Evolutionary conservation across 2,888 invertebrate species (phyloP), one percentile per base, ranked within the genome.

Genomic region (Tinea trinotella): DNA sequence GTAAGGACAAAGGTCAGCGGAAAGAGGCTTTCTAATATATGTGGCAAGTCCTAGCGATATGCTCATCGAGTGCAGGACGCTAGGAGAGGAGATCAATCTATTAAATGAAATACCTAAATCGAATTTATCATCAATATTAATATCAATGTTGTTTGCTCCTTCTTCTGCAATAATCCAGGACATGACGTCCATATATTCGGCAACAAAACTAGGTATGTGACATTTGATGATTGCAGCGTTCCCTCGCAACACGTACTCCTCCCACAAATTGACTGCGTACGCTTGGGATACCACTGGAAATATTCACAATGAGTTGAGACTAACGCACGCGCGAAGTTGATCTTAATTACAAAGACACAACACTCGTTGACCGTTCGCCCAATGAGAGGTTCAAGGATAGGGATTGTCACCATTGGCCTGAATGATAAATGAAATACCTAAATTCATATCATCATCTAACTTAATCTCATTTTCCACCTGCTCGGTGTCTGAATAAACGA

Each of bases 161-260:
- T 57, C 89, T 80, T 92, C 93, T 70, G 93, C 92, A 78, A 94
- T 92, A 71, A 94, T 89, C 96, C 96, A 96, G 68, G 94, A 92
- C 67, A 90, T 90, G 61, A 96, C 94, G 68, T 89, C 88, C 61
- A 96, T 95, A 79, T 94, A 96, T 88, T 96, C 96, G 69, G 95
- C 93, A 65, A 96, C 95, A 86, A 95, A 96, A 88, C 94, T 94
- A 67, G 96, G 95, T 77, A 96, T 93, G 87, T 94, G 95, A 88
- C 96, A 96, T 90, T 96, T 95, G 73, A 96, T 88, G 74, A 96
- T 92, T 63, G 93, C 96, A 63, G 95, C 92, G 84, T 96, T 96
- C 71, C 95, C 95, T 69, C 93, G 91, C 71, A 96, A 89, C 61
- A 96, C 93, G 78, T 95, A 94, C 84, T 96, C 95, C 80, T 95